Base-by-base conservation (phyloP, 1,140 invertebrate species). In the Grapholita molesta region DNA sequence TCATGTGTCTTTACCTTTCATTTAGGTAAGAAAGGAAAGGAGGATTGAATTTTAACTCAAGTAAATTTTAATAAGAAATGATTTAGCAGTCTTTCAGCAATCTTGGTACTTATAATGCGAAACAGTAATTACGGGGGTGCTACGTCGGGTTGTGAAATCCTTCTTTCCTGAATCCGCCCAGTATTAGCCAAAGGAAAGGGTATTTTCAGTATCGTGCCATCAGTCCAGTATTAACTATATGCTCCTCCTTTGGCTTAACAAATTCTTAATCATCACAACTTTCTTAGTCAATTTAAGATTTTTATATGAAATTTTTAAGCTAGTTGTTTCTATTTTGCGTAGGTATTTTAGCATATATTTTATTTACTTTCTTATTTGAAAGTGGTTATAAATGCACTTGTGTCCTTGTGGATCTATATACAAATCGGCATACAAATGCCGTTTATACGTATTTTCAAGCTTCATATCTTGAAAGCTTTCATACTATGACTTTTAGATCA, bases 361-460 rank as follows among this genome's bases (percentile, higher is more conserved):
- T 86, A 82, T 83, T 74, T 72, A 83, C 87, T 89, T 90, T 90
- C 86, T 79, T 88, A 88, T 90, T 88, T 85, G 89, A 88, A 91
- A 89, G 89, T 85, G 71, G 71, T 82, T 84, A 85, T 81, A 79
- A 78, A 84, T 87, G 88, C 89, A 91, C 89, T 91, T 91, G 89
- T 91, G 89, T 90, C 89, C 89, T 91, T 91, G 89, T 91, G 89
- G 89, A 91, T 91, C 86, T 85, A 84, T 77, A 70, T n/a, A n/a
- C n/a, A n/a, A n/a, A n/a, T n/a, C 81, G 83, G 83, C 84, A 81
- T 77, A 53, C 68, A 69, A 79, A 76, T 83, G 86, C 83, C 86
- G 72, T 64, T 79, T 30, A 55, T 82, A 89, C 86, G 85, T 88
- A 87, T 86, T 88, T 72, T 88, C 86, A 91, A 85, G 89, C 89